phyloP scores from a whole-genome alignment of 2,888 invertebrate genomes.

The Synanthedon formicaeformis region DNA sequence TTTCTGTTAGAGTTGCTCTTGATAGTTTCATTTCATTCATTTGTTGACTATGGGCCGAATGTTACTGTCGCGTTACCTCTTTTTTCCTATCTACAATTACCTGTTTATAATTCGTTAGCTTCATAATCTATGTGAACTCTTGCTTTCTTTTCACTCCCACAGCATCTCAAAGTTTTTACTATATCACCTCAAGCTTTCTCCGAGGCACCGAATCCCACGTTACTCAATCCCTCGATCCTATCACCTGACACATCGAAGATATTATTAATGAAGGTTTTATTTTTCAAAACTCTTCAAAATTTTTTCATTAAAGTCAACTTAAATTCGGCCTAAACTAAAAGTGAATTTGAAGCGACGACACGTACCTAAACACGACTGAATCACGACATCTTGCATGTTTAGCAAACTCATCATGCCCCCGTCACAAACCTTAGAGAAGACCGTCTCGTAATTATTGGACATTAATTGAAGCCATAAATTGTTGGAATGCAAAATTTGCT shows the following conservation, averaged over 20 bases:
- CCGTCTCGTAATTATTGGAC: slow-evolving; percentile 55
- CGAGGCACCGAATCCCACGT: slow-evolving; percentile 37
- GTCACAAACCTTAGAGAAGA: slow-evolving; percentile 63
- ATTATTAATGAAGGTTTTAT: slow-evolving; percentile 11
- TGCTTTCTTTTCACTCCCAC: slow-evolving; percentile 56
- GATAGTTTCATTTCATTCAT: slow-evolving; percentile 68
- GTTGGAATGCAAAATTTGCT: slow-evolving; percentile 40
- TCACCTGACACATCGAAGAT: slow-evolving; percentile 38
- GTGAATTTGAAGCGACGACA: slow-evolving; percentile 33
- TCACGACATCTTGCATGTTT: slow-evolving; percentile 67
- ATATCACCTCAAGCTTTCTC: slow-evolving; percentile 59
- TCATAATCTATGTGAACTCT: slow-evolving; percentile 45
- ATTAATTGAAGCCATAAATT: slow-evolving; percentile 49
- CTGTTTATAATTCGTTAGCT: slow-evolving; percentile 33
- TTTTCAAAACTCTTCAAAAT: neutral
- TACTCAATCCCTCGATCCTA: slow-evolving; percentile 28
- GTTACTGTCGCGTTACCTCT: slow-evolving; percentile 53
- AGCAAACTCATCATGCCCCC: slow-evolving; percentile 62
- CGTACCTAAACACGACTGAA: slow-evolving; percentile 33
- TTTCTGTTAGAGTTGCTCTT: slow-evolving; percentile 68
- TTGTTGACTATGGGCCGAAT: slow-evolving; percentile 55
- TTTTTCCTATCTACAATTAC: slow-evolving; percentile 23
- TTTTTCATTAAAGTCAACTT: slow-evolving; percentile 16
- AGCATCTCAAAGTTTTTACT: slow-evolving; percentile 44
- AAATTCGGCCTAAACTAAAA: slow-evolving; percentile 48